Conservation (phyloP, 1,140 invertebrate genomes). For the Drosophila tristis region DNA sequence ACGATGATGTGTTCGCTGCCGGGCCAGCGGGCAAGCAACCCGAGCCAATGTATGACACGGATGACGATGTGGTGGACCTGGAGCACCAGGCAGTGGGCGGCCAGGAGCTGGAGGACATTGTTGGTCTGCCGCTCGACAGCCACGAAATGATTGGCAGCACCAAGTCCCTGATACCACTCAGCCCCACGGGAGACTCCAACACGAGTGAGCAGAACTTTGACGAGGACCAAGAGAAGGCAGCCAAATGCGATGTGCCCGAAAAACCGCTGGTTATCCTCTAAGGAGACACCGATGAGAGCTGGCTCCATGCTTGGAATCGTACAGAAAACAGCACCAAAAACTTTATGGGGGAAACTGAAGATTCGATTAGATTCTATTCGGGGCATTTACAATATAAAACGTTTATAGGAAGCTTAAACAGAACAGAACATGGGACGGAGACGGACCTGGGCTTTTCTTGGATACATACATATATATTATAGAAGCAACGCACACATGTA, state of each 20-base stretch:
- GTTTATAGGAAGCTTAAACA: conserved; percentile 32
- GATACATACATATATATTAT: conserved; percentile 7
- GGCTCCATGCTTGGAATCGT: neutral
- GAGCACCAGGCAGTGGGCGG: conserved; percentile 56
- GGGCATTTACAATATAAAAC: conserved; percentile 67
- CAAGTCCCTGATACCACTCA: conserved; percentile 77
- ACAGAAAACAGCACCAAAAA: conserved; percentile 47
- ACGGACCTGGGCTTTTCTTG: conserved; percentile 9
- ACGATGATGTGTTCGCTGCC: conserved; percentile 64
- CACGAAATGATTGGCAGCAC: conserved; percentile 81
- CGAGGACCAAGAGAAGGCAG: conserved; percentile 74
- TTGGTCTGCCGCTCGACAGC: conserved; percentile 37
- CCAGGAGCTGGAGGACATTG: conserved; percentile 17
- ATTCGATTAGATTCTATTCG: conserved; percentile 58
- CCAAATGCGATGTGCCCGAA: conserved; percentile 74
- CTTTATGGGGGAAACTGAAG: conserved; percentile 66
- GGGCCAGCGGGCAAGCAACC: conserved; percentile 34
- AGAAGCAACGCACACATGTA: conserved; percentile 24
- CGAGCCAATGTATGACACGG: conserved; percentile 63
- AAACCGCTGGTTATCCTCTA: conserved; percentile 78
- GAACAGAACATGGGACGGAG: conserved; percentile 12
- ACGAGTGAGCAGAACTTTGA: conserved; percentile 50
- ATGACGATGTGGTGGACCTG: conserved; percentile 70
- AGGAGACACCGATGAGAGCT: conserved; percentile 7
- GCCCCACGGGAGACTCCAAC: conserved; percentile 61